A percentile compares a stretch with the other conserved stretches of the same genome.
These are phyloP conservation scores for Rousettus leschenaultii DNA, from an alignment of 2,113 vertebrate species.

Conservation along the genomic window DNA sequence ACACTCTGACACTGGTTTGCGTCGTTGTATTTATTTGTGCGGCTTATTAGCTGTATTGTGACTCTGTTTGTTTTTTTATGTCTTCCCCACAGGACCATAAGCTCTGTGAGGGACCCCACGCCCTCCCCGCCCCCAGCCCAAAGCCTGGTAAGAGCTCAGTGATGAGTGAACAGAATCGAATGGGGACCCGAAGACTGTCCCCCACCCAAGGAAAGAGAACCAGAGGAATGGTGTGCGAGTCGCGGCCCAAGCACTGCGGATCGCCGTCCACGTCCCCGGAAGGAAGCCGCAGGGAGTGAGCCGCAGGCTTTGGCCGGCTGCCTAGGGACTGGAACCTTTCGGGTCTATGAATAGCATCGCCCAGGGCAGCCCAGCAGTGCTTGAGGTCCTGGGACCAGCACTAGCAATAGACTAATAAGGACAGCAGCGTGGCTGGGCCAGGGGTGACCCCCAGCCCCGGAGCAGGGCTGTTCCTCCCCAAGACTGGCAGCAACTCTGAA, in stretches of 20 bases:
- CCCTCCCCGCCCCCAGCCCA: no score
- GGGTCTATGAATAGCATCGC: background rate
- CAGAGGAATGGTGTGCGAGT: accelerated
- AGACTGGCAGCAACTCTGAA: background rate
- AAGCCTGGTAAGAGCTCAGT: background rate
- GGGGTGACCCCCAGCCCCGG: background rate
- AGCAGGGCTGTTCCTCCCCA: background rate
- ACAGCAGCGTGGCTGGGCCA: background rate
- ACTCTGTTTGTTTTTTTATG: background rate
- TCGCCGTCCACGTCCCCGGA: background rate
- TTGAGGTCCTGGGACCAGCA: background rate
- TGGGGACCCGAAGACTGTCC: background rate
- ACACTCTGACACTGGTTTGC: no score
- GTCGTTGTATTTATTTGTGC: background rate
- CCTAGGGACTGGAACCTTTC: background rate
- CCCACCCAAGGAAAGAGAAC: background rate
- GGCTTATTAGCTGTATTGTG: background rate
- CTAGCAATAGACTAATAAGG: background rate
- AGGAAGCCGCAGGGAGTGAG: background rate
- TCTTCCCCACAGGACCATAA: background rate
- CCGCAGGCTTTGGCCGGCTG: background rate
- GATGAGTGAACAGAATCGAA: background rate
- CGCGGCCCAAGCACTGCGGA: background rate
- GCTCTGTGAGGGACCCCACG: background rate
- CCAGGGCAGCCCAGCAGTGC: no score